Percentiles rank a stretch among this genome's conserved stretches.
Evolutionary conservation across 2,797 vertebrate genomes (phyloP).

Genomic region (Danio albolineatus): DNA sequence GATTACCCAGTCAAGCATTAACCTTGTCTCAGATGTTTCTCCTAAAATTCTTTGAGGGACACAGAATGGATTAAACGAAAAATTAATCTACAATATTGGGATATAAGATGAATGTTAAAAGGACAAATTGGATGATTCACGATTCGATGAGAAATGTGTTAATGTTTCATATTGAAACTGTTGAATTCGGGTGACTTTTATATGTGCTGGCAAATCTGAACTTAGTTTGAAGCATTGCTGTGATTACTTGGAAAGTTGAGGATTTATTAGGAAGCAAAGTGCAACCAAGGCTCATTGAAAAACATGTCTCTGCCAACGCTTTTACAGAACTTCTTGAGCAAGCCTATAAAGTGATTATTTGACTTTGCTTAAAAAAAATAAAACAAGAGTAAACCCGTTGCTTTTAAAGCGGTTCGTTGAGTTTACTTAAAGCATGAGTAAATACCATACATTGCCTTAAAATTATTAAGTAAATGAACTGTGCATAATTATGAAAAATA

Average conservation of each 20-base stretch:
- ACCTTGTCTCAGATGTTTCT: slow-evolving; percentile 14
- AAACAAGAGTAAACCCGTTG: no score
- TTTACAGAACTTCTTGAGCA: no score
- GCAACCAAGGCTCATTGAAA: not conserved
- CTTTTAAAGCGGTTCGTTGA: no score
- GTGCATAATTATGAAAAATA: no score
- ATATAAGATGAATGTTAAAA: not conserved
- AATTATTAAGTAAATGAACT: no score
- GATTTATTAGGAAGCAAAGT: not conserved
- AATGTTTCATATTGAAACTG: not conserved
- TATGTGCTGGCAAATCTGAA: slow-evolving; percentile 1
- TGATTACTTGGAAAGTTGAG: not conserved
- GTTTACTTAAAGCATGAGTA: no score
- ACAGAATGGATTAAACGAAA: not conserved
- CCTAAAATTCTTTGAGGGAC: not conserved
- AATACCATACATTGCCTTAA: no score
- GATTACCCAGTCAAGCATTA: not conserved
- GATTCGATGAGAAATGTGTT: not conserved
- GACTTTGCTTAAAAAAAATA: no score
- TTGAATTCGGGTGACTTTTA: not conserved
- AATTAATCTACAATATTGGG: not conserved
- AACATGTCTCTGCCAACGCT: no score
- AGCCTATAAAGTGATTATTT: no score
- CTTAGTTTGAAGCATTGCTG: not conserved
- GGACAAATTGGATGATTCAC: not conserved